Evolutionary conservation across 2,888 invertebrate species (phyloP).

Genomic region (Heliothis peltigera): DNA sequence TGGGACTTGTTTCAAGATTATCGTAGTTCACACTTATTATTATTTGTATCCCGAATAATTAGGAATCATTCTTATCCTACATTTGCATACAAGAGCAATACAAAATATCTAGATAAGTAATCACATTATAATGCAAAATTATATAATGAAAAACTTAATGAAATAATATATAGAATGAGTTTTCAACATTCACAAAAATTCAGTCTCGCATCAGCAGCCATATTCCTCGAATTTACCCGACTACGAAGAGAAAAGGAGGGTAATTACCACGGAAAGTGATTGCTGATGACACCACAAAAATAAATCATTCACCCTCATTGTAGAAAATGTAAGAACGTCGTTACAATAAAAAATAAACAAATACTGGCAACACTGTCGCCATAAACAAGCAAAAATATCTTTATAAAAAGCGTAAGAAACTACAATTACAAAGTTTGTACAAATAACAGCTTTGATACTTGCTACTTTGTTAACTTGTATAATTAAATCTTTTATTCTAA

Average conservation of each 20-base stretch:
- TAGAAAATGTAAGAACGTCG: constrained; percentile 52
- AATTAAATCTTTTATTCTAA: constrained; percentile 49
- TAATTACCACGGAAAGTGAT: constrained; percentile 63
- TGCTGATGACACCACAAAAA: constrained; percentile 74
- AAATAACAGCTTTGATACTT: constrained; percentile 58
- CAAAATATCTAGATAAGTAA: constrained; percentile 52
- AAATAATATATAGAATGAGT: constrained; percentile 49
- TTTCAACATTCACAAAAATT: constrained; percentile 50
- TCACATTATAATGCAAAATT: constrained; percentile 50
- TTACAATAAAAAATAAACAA: constrained; percentile 39
- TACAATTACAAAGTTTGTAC: constrained; percentile 64
- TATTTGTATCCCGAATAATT: constrained; percentile 51
- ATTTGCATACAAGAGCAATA: constrained; percentile 62
- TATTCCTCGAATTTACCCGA: constrained; percentile 63
- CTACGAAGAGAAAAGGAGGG: constrained; percentile 36
- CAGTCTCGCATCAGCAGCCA: constrained; percentile 78
- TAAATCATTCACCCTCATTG: constrained; percentile 59
- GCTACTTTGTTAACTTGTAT: constrained; percentile 63
- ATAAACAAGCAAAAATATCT: constrained; percentile 54
- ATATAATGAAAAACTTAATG: constrained; percentile 59
- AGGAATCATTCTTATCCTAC: constrained; percentile 61
- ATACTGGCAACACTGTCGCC: constrained; percentile 48
- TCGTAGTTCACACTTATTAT: constrained; percentile 61
- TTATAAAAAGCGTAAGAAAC: constrained; percentile 67
- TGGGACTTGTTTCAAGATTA: constrained; percentile 77